These are phyloP conservation scores for Tragelaphus eurycerus DNA, from an alignment of 2,797 vertebrate genomes.

Conservation along the genomic window DNA sequence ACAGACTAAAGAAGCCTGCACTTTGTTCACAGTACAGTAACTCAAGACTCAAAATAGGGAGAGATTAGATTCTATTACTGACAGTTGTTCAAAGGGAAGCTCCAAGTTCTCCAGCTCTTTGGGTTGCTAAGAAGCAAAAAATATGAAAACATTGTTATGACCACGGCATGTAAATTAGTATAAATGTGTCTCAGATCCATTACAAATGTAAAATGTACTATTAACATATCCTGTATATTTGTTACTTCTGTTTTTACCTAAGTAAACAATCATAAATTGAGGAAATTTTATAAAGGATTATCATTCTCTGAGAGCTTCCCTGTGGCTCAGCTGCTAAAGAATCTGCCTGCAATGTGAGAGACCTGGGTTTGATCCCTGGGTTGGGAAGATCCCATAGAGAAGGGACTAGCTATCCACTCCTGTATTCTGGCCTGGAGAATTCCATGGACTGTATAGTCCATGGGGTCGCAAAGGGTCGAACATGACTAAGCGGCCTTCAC, in stretches of 20 bases:
- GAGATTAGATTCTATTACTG: neutral
- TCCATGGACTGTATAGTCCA: neutral
- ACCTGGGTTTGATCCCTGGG: neutral
- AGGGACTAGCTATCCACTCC: neutral
- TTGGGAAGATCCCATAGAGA: neutral
- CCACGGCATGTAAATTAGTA: neutral
- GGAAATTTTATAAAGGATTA: neutral
- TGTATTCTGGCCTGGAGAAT: neutral
- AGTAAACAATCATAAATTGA: neutral
- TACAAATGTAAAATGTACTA: neutral
- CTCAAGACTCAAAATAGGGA: neutral
- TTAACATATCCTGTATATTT: neutral
- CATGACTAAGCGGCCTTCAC: neutral
- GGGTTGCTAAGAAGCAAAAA: neutral
- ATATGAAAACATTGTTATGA: neutral
- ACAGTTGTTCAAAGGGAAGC: neutral
- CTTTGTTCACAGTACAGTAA: neutral
- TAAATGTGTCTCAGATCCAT: neutral
- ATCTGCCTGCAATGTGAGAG: neutral
- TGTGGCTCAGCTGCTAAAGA: neutral
- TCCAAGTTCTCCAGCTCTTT: neutral
- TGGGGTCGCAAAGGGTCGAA: neutral
- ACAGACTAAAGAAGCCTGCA: neutral
- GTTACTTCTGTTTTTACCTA: neutral
- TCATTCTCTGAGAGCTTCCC: neutral